Evolutionary conservation across 2,888 invertebrate genomes (phyloP), one percentile per base, ranked within the genome.

Genomic region (Hydriomena furcata): DNA sequence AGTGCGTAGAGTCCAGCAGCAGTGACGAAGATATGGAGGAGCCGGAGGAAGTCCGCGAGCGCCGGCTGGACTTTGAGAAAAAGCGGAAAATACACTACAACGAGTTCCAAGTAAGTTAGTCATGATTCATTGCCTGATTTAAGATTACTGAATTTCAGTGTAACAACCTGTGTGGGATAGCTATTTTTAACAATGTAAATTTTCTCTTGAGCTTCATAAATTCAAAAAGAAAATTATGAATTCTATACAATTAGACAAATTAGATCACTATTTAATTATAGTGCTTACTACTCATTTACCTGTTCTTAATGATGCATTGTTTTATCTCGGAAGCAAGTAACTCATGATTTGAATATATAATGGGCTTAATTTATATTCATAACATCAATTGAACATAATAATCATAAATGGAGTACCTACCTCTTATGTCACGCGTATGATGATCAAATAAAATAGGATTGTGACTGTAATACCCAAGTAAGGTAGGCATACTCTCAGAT

Each of bases 41-140:
- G 68, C 90, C 93, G 6, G 93, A 93, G 48, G 94, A 94, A 60
- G 91, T 91, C 60, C 91, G 91, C 73, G 91, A 91, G 63, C 93
- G 93, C 68, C 92, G 95, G 68, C 91, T 93, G 69, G 94, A 94
- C 55, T 99, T 99, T 74, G 97, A 98, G 83, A 93, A 94, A 63
- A 98, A 98, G 78, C 92, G 99, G 56, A 99, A 98, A 91, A 94
- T 96, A 68, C 99, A 99, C 75, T 99, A 99, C 85, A 98, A 99
- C 83, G 99, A 99, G 84, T 99, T 96, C 83, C 90, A 90, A 82
- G 89, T 88, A 36, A 54, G 68, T 50, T 34, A 7, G 6, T 11
- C 54, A 25, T 46, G 24, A 42, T 52, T 52, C 58, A 54, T 50
- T 55, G 58, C 51, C 41, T 40, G 57, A 54, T 68, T 61, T 27